phyloP scores from a whole-genome alignment of 1,140 invertebrate species.

The Drosophila littoralis region DNA sequence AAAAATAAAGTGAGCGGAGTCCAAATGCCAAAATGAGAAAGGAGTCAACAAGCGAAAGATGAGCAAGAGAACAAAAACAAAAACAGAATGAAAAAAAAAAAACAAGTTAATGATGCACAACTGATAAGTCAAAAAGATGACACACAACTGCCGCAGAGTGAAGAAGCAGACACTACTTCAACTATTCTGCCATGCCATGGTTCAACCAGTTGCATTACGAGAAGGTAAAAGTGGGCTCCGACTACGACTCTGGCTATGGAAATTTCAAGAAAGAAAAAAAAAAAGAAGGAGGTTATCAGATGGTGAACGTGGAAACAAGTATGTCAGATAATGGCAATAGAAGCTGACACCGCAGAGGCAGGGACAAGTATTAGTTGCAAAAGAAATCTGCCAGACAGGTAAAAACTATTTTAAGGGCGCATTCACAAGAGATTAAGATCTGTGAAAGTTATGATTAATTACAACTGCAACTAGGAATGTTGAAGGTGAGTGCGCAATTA shows the following conservation, averaged over 20 bases:
- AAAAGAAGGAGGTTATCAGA: conserved; percentile 36
- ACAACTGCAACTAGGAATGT: not conserved
- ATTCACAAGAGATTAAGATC: not conserved
- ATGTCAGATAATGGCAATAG: conserved; percentile 23
- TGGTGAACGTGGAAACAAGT: conserved; percentile 24
- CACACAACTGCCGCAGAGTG: conserved; percentile 46
- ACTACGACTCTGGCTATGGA: conserved; percentile 5
- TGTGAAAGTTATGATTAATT: conserved; percentile 16
- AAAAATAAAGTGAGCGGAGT: conserved; percentile 47
- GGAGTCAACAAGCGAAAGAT: conserved; percentile 50
- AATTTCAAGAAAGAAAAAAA: conserved; percentile 5
- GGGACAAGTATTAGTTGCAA: conserved; percentile 8
- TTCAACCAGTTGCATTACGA: conserved; percentile 41
- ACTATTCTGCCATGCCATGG: conserved; percentile 11
- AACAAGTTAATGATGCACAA: conserved; percentile 71
- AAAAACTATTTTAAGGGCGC: conserved; percentile 4
- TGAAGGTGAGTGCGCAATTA: no score
- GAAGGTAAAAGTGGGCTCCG: conserved; percentile 36
- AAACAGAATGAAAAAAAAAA: conserved; percentile 26
- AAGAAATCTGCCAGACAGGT: not conserved
- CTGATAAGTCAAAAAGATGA: conserved; percentile 80
- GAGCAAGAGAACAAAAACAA: conserved; percentile 17
- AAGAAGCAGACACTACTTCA: conserved; percentile 9
- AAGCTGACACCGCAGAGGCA: conserved; percentile 16
- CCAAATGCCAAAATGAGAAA: conserved; percentile 53